These are phyloP conservation scores for Lamellibrachia satsuma DNA, from an alignment of 2,888 invertebrate genomes.

Conservation along the genomic window DNA sequence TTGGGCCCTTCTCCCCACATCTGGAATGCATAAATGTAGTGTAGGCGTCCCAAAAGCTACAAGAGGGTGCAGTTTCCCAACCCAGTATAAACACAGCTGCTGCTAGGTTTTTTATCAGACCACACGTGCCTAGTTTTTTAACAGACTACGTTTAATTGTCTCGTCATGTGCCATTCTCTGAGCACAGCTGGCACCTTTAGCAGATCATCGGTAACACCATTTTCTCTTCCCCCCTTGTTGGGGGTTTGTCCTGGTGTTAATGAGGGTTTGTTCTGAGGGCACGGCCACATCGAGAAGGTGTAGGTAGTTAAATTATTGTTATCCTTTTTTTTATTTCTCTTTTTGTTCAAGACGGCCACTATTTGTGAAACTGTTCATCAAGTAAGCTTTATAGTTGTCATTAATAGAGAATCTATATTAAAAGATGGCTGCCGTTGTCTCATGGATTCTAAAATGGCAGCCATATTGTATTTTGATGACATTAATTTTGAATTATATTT, in stretches of 20 bases:
- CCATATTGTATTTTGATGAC: background rate
- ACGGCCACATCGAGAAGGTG: background rate
- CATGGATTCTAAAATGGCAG: background rate
- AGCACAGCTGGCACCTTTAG: background rate
- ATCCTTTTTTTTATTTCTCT: background rate
- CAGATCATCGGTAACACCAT: background rate
- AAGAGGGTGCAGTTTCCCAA: background rate
- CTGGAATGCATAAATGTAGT: background rate
- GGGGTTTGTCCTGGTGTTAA: background rate
- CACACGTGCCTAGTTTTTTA: constrained; percentile 13
- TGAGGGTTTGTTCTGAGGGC: background rate
- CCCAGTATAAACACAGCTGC: constrained; percentile 10
- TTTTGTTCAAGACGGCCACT: background rate
- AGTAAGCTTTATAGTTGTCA: too few relatives aligned
- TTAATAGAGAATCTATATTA: too few relatives aligned
- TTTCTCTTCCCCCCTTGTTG: background rate
- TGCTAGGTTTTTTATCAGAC: background rate
- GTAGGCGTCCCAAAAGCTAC: background rate
- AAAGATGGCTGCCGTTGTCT: background rate
- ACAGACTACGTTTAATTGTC: background rate
- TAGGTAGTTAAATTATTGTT: background rate
- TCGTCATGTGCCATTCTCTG: background rate
- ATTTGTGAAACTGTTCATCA: too few relatives aligned
- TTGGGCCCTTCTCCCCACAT: background rate
- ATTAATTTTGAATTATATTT: background rate